Evolutionary conservation across 2,113 vertebrate genomes (phyloP).

Genomic region (Atherinomorus stipes): DNA sequence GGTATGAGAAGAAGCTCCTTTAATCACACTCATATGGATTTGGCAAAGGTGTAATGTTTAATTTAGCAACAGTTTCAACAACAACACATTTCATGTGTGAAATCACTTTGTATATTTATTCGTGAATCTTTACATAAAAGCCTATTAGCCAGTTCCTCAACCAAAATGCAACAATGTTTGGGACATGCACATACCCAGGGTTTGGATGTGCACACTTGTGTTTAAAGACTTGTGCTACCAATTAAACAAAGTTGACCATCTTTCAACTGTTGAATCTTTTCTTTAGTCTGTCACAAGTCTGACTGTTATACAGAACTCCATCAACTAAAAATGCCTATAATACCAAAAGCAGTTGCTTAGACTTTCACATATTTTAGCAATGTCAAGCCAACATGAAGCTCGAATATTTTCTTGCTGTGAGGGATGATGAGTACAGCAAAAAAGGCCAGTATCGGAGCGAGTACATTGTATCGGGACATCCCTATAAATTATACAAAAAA

Average conservation of each 20-base stretch:
- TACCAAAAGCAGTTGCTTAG: conserved; percentile 7
- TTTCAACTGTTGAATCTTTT: neutral
- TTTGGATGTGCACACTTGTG: neutral
- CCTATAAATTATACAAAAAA: no score
- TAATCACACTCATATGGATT: neutral
- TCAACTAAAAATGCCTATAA: neutral
- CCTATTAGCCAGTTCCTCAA: neutral
- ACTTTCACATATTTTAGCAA: neutral
- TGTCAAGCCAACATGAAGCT: neutral
- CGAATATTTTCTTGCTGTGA: neutral
- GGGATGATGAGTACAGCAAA: no score
- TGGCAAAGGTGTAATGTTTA: neutral
- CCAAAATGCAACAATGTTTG: neutral
- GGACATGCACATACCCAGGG: neutral
- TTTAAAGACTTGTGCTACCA: neutral
- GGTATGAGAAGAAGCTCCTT: neutral
- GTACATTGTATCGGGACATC: no score
- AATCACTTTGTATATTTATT: neutral
- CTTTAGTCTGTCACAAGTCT: neutral
- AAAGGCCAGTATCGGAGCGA: no score
- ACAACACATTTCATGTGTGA: neutral
- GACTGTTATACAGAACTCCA: neutral
- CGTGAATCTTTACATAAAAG: neutral
- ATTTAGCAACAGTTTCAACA: neutral
- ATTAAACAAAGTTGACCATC: neutral